Evolutionary conservation across 2,113 vertebrate genomes (phyloP).

Genomic region (Xenopus borealis): DNA sequence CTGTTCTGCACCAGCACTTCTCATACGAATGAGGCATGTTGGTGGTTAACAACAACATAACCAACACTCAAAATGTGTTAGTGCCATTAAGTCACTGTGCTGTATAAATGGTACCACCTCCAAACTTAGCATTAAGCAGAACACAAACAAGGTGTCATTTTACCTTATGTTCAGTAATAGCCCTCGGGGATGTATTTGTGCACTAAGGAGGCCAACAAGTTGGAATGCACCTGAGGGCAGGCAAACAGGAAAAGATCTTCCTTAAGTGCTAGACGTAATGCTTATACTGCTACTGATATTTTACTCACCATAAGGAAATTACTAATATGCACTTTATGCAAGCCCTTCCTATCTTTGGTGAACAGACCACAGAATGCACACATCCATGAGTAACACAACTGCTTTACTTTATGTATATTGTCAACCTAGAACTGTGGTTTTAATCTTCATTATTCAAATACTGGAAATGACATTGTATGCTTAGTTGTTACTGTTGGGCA

Average conservation of each 20-base stretch:
- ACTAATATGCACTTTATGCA: slow-evolving; percentile 32
- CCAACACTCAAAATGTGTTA: background rate
- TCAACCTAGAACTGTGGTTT: no score
- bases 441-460: no score
- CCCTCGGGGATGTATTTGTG: slow-evolving; percentile 49
- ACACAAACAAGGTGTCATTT: slow-evolving; percentile 53
- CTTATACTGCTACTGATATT: no score
- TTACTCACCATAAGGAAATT: slow-evolving; percentile 29
- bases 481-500: no score
- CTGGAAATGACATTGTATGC: no score
- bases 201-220: slow-evolving; percentile 54
- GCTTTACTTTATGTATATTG: no score
- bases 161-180: slow-evolving; percentile 50
- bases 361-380: no score
- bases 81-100: slow-evolving; percentile 32
- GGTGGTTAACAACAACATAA: slow-evolving; percentile 26
- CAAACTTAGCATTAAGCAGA: slow-evolving; percentile 18
- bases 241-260: slow-evolving; percentile 53
- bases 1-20: no score
- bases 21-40: slow-evolving; percentile 6
- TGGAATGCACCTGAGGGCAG: slow-evolving; percentile 58
- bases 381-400: slow-evolving; percentile 14
- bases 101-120: slow-evolving; percentile 29
- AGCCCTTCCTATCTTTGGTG: background rate
- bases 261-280: slow-evolving; percentile 9